Evolutionary conservation across 2,113 vertebrate species (phyloP), one percentile per base, ranked within the genome.

Genomic region (Parus major): DNA sequence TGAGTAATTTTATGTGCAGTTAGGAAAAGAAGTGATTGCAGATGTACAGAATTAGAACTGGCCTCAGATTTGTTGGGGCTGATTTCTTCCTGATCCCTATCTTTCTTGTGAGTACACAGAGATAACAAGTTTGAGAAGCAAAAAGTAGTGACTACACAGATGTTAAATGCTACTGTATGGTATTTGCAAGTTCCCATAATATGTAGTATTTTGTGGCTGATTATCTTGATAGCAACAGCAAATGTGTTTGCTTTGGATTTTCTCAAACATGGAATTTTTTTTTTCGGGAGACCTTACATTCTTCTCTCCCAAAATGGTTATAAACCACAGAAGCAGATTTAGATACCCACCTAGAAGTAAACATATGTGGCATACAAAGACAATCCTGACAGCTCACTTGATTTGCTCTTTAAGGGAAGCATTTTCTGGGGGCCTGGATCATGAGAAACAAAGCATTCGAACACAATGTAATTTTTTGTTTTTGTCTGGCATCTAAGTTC

Each of bases 121-220:
- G 36, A 60, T 29, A 89, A 55, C 12, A 61, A 84, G 19, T 61
- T 76, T 1, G 1, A 87, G 72, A 91, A 93, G 18, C 41, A 57
- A 82, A 64, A 55, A 76, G 63, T 19, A 60, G 11, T 0, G 0
- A 59, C 29, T 52, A 56, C 0, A 2, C 7, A 60, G 25, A 77
- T 17, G 4, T 53, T 64, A 84, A 89, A 76, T 53, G n/a, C 9
- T 84, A 70, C 6, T 64, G 12, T 14, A 66, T 44, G 31, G 29
- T 49, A 31, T 15, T 78, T 46, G 10, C 29, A n/a, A 71, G 50
- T 56, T 92, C 42, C 36, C 28, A 57, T 33, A 86, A 64, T 20
- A 71, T 4, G 27, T 10, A 64, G 23, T 11, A 52, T 70, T 89
- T 94, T 0, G 0, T 57, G 57, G 36, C 22, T 57, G 31, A 79